Conservation (phyloP, 2,888 invertebrate genomes). For the Catocala fraxini region DNA sequence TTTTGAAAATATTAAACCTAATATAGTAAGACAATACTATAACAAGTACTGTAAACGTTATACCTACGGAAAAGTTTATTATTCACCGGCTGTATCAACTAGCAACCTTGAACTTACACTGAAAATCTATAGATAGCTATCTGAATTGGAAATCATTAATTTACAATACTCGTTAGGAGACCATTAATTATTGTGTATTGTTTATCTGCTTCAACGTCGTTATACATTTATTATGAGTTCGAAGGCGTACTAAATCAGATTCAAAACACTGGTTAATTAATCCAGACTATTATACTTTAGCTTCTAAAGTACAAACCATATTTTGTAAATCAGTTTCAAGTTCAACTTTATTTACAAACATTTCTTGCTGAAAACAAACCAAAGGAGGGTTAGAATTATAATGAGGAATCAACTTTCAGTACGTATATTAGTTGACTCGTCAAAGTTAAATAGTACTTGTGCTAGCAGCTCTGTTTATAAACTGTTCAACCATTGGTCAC, state of each 20-base stretch:
- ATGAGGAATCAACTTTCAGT: no score
- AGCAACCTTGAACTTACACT: background rate
- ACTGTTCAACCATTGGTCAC: no score
- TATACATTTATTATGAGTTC: constrained; percentile 27
- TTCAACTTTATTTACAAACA: no score
- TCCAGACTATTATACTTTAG: constrained; percentile 20
- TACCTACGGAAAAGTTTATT: no score
- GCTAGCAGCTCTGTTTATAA: no score
- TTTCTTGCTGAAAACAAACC: background rate
- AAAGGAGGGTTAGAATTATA: background rate
- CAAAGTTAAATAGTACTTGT: no score
- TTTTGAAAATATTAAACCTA: no score
- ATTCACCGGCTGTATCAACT: background rate
- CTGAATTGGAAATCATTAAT: constrained; percentile 23
- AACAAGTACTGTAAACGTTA: no score
- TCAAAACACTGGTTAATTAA: constrained; percentile 30
- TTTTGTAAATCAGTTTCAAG: background rate
- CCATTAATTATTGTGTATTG: constrained; percentile 31
- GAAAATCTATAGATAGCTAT: constrained; percentile 3
- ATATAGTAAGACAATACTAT: no score
- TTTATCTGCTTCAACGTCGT: constrained; percentile 30
- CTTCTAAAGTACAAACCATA: background rate
- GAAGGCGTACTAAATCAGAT: constrained; percentile 26
- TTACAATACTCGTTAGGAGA: constrained; percentile 16
- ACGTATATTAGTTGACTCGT: no score